phyloP scores from a whole-genome alignment of 2,888 invertebrate genomes.

The Octodonta nipae region DNA sequence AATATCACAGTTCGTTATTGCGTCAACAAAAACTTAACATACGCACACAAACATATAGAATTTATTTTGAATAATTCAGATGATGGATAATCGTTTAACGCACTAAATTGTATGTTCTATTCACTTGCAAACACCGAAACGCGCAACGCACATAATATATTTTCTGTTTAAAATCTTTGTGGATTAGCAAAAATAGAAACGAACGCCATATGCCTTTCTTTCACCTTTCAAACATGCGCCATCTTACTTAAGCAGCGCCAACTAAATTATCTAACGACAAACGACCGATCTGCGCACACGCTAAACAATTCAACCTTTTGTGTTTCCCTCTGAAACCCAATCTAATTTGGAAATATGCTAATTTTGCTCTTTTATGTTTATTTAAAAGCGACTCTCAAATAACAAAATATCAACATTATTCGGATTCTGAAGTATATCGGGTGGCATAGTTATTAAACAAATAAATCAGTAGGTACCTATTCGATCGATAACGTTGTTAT shows the following conservation, averaged over 20 bases:
- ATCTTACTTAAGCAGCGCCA: constrained; percentile 18
- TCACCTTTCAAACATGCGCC: constrained; percentile 19
- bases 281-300: too few relatives aligned
- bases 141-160: constrained; percentile 20
- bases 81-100: constrained; percentile 19
- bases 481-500: too few relatives aligned
- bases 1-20: constrained; percentile 32
- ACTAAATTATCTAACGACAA: too few relatives aligned
- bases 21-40: constrained; percentile 29
- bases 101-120: constrained; percentile 17
- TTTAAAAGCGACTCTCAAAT: too few relatives aligned
- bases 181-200: constrained; percentile 28
- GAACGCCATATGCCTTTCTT: constrained; percentile 31
- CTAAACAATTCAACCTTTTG: too few relatives aligned
- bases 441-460: too few relatives aligned
- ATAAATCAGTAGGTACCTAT: too few relatives aligned
- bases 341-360: too few relatives aligned
- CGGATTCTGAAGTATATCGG: too few relatives aligned
- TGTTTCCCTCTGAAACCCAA: too few relatives aligned
- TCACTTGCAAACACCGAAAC: constrained; percentile 19
- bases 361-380: too few relatives aligned
- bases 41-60: constrained; percentile 26
- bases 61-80: constrained; percentile 16
- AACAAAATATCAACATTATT: too few relatives aligned
- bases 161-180: constrained; percentile 19